phyloP scores from a whole-genome alignment of 2,797 vertebrate species.

The Melanotaenia parkinsoni region DNA sequence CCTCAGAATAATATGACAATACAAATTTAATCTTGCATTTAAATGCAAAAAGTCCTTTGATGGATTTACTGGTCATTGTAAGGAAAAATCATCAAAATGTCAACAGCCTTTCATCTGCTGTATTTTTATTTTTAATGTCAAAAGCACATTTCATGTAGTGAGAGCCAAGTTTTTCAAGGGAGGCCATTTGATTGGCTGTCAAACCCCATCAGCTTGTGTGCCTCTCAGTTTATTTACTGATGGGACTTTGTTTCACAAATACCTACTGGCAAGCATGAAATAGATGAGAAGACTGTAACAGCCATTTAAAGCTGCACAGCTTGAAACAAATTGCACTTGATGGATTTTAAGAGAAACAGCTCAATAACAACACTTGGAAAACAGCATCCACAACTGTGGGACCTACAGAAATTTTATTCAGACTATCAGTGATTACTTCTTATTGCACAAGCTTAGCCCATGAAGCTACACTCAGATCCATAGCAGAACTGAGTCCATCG shows the following conservation, averaged over 20 bases:
- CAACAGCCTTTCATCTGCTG: not conserved
- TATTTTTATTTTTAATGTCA: not conserved
- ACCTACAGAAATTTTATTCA: not conserved
- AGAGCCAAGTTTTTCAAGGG: slow-evolving; percentile 11
- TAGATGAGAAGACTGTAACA: slow-evolving; percentile 28
- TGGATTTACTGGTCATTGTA: slow-evolving; percentile 1
- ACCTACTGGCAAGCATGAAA: slow-evolving; percentile 31
- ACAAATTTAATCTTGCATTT: not conserved
- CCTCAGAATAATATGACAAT: not conserved
- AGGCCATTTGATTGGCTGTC: slow-evolving; percentile 22
- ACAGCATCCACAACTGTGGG: not conserved
- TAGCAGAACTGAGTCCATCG: not conserved
- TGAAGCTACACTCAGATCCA: not conserved
- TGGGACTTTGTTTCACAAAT: slow-evolving; percentile 29
- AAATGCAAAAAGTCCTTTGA: not conserved
- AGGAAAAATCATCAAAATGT: not conserved
- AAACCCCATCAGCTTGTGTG: slow-evolving; percentile 19
- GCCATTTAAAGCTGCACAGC: slow-evolving; percentile 16
- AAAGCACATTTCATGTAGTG: slow-evolving; percentile 2
- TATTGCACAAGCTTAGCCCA: not conserved
- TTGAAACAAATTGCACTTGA: slow-evolving; percentile 28
- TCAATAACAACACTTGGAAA: slow-evolving; percentile 8
- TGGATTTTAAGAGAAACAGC: slow-evolving; percentile 23
- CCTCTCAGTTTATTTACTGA: slow-evolving; percentile 16
- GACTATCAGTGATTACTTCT: not conserved